Evolutionary conservation across 2,113 vertebrate species (phyloP), one percentile per base, ranked within the genome.

Genomic region (Chamaetylas fuelleborni): DNA sequence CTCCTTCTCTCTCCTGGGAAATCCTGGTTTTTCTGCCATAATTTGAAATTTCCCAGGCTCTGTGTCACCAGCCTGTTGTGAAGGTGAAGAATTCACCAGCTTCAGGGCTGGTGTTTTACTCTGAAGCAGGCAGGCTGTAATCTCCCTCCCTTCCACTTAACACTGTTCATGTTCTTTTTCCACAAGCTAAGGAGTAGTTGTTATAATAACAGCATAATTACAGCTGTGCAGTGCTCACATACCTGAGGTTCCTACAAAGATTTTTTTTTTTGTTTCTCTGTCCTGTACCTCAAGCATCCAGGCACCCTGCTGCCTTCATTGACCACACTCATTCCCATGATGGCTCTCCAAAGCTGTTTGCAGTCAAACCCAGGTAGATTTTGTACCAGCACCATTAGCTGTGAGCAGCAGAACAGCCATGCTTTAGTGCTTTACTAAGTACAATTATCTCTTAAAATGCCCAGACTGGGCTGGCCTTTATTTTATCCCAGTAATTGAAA

Each of bases 401-500:
- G 42, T 43, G 54, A 77, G 62, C 79, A 88, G 50, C 56, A 58
- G 85, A 95, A 73, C n/a, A 76, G 4, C 45, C 0, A 0, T 66
- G 79, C 26, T 33, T 70, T 86, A 69, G 34, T 83, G 38, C 65
- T 85, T 90, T 29, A n/a, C 45, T 25, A 73, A 83, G 73, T 76
- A 67, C 57, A 95, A 48, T 83, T 66, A 50, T 51, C 38, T 71
- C 31, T 90, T 70, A 53, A 91, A 92, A 85, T 57, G 33, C 84
- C 38, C 7, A 40, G 66, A 7, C 62, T 85, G 66, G 36, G 17
- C 38, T 83, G 56, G 34, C 64, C 86, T 94, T 88, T 81, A 58
- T 72, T 90, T 96, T 88, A 70, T 77, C n/a, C 57, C 76, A 64
- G 58, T 97, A 90, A 94, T 40, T 88, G 88, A 92, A 93, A 92